Percentiles rank a stretch among this genome's conserved stretches.
Conservation (phyloP, 1,140 invertebrate species). For the Laodelphax striatellus region DNA sequence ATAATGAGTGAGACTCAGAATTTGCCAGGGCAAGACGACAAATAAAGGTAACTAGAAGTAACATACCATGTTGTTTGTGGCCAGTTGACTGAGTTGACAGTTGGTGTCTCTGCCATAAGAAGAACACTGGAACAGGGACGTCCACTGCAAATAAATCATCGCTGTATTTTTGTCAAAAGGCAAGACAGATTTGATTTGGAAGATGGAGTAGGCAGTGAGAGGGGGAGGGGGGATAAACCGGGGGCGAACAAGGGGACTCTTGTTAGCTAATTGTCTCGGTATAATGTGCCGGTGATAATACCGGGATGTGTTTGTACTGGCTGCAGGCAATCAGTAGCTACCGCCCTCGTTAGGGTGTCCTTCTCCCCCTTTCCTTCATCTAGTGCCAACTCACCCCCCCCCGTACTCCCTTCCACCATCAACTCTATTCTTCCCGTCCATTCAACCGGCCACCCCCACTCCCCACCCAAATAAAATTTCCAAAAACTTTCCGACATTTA, state of each 20-base stretch:
- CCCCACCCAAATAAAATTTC: neutral
- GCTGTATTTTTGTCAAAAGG: too few relatives aligned
- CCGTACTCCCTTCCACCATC: neutral
- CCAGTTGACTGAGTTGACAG: too few relatives aligned
- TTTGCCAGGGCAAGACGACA: too few relatives aligned
- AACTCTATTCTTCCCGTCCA: neutral
- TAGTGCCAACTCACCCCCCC: neutral
- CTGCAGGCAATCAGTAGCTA: neutral
- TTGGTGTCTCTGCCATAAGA: too few relatives aligned
- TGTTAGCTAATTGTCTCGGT: conserved; percentile 1
- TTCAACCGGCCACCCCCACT: neutral
- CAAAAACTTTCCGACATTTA: neutral
- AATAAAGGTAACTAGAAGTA: too few relatives aligned
- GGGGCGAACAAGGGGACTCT: neutral
- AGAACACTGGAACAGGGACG: too few relatives aligned
- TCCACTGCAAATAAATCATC: too few relatives aligned
- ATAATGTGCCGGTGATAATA: conserved; percentile 2
- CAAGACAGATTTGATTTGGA: too few relatives aligned
- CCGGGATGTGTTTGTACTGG: neutral
- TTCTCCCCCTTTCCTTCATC: neutral
- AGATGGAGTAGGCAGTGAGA: too few relatives aligned
- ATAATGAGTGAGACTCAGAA: too few relatives aligned
- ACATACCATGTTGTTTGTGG: too few relatives aligned
- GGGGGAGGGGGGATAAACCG: too few relatives aligned
- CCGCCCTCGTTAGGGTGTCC: neutral